phyloP scores from a whole-genome alignment of 2,113 vertebrate species.

The Butorides virescens region DNA sequence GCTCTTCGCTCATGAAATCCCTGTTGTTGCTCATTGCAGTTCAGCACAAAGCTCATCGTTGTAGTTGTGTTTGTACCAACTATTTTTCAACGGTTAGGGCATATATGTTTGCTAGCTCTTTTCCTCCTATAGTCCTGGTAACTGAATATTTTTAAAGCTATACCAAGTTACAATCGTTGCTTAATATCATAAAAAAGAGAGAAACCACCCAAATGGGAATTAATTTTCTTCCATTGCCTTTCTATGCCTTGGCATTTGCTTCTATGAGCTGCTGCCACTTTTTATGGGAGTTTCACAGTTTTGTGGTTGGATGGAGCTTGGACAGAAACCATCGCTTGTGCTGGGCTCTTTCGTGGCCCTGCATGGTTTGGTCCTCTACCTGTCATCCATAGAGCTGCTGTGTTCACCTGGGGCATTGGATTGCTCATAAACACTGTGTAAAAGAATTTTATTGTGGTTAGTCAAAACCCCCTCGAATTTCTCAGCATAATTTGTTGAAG shows the following conservation, averaged over 20 bases:
- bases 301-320: neutral
- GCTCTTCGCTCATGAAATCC: neutral
- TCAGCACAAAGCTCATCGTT: neutral
- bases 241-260: neutral
- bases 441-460: neutral
- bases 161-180: neutral
- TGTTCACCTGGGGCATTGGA: neutral
- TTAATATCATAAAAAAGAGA: neutral
- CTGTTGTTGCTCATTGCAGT: neutral
- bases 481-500: neutral
- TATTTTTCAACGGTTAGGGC: neutral
- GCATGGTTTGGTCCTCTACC: neutral
- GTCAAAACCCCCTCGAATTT: neutral
- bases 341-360: neutral
- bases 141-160: slow-evolving; percentile 19
- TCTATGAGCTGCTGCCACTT: neutral
- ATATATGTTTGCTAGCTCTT: neutral
- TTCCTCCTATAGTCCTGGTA: neutral
- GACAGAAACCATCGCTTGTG: neutral
- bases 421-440: neutral
- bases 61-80: neutral
- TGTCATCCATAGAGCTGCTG: neutral
- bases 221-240: neutral
- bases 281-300: neutral
- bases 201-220: neutral